A percentile compares a stretch with the other conserved stretches of the same genome.
phyloP scores from a whole-genome alignment of 2,888 invertebrate genomes.

The Drosophila anomalata region DNA sequence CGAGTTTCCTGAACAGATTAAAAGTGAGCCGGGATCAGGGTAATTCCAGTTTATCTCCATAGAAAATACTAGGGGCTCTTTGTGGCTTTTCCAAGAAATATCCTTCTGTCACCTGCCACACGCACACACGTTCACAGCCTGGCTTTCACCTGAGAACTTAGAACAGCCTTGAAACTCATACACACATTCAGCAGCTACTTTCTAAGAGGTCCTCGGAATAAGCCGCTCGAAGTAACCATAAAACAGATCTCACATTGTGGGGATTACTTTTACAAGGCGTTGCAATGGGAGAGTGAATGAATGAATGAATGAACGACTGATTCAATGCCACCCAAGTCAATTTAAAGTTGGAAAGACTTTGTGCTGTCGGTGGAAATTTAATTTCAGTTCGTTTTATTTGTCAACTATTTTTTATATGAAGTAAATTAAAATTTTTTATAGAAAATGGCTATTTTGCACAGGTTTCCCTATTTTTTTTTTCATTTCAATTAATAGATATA shows the following conservation, averaged over 20 bases:
- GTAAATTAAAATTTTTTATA: slow-evolving; percentile 1
- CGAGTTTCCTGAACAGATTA: slow-evolving; percentile 33
- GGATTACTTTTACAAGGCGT: slow-evolving; percentile 48
- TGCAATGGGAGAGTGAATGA: slow-evolving; percentile 14
- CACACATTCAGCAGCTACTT: slow-evolving; percentile 36
- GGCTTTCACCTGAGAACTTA: background rate
- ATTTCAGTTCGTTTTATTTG: background rate
- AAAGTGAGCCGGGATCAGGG: slow-evolving; percentile 15
- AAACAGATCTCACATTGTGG: slow-evolving; percentile 48
- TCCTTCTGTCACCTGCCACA: slow-evolving; percentile 11
- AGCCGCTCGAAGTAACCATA: slow-evolving; percentile 65
- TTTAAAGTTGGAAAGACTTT: slow-evolving; percentile 57
- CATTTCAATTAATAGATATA: slow-evolving; percentile 18
- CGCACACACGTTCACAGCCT: slow-evolving; percentile 3
- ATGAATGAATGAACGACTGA: slow-evolving; percentile 12
- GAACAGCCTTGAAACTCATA: background rate
- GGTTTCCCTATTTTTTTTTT: background rate
- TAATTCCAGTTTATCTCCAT: slow-evolving; percentile 19
- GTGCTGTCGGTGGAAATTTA: background rate
- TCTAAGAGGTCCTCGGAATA: slow-evolving; percentile 59
- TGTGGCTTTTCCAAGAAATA: background rate
- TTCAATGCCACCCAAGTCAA: slow-evolving; percentile 53
- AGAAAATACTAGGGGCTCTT: slow-evolving; percentile 7
- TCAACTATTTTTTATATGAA: background rate
- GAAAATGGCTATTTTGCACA: background rate